Percentiles rank a stretch among this genome's conserved stretches.
These are phyloP conservation scores for Albula goreensis DNA, from an alignment of 2,113 vertebrate genomes.

Conservation along the genomic window DNA sequence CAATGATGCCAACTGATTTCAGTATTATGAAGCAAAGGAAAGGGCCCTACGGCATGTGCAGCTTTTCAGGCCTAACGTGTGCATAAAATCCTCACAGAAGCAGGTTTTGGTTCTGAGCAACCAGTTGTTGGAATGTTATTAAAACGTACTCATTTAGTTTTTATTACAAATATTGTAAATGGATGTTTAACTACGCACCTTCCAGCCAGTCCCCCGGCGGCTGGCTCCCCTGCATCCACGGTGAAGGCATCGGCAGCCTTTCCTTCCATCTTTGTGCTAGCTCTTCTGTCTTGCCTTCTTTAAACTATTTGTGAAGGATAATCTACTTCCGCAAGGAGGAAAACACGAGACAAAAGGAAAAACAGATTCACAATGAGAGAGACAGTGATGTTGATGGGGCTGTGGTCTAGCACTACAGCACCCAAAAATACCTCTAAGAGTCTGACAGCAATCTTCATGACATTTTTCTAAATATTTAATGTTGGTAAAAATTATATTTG, in stretches of 20 bases:
- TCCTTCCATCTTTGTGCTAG: slow-evolving; percentile 65
- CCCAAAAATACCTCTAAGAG: too few species aligned
- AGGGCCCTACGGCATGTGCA: too few species aligned
- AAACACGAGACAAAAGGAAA: neutral
- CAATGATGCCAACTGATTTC: too few species aligned
- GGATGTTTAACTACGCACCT: slow-evolving; percentile 46
- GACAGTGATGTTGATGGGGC: neutral
- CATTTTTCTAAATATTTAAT: too few species aligned
- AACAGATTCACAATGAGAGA: neutral
- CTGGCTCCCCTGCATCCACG: slow-evolving; percentile 59
- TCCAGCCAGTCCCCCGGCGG: slow-evolving; percentile 59
- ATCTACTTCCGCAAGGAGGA: neutral
- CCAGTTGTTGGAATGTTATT: too few species aligned
- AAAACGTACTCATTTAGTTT: too few species aligned
- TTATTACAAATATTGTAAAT: neutral
- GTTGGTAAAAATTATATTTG: too few species aligned
- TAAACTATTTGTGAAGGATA: neutral
- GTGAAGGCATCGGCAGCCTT: slow-evolving; percentile 64
- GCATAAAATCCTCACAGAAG: too few species aligned
- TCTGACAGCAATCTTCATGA: too few species aligned
- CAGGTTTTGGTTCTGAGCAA: too few species aligned
- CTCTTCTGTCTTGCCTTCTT: neutral
- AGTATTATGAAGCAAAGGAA: too few species aligned
- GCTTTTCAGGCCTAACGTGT: too few species aligned
- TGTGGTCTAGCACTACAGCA: neutral